Percentiles rank a stretch among this genome's conserved stretches.
phyloP scores from a whole-genome alignment of 2,888 invertebrate genomes.

The Eretmocerus hayati region DNA sequence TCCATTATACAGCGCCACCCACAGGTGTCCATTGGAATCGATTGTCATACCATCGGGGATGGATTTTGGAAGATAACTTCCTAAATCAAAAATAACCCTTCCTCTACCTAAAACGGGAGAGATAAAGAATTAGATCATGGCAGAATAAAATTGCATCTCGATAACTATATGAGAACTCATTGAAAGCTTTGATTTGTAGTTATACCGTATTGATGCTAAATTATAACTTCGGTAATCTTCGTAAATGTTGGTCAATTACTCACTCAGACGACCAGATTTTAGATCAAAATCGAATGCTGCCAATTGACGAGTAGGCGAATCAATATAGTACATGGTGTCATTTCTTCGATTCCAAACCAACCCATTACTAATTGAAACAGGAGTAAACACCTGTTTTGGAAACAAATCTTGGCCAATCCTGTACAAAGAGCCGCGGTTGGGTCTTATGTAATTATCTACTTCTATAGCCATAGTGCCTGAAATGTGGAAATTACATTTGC shows the following conservation, averaged over 20 bases:
- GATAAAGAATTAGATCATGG: neutral
- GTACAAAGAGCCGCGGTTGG: conserved; percentile 56
- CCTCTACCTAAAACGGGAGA: conserved; percentile 51
- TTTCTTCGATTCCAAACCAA: conserved; percentile 67
- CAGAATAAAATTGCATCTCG: neutral
- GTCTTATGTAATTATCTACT: conserved; percentile 45
- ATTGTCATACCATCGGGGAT: conserved; percentile 75
- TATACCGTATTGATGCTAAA: neutral
- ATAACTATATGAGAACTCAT: neutral
- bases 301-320: conserved; percentile 60
- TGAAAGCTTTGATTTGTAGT: neutral
- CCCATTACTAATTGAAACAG: conserved; percentile 70
- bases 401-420: conserved; percentile 44
- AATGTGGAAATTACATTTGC: neutral
- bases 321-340: conserved; percentile 70
- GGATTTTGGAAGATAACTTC: conserved; percentile 49
- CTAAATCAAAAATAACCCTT: conserved; percentile 54
- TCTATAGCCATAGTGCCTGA: conserved; percentile 39
- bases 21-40: conserved; percentile 68
- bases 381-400: conserved; percentile 31
- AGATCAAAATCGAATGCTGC: conserved; percentile 65
- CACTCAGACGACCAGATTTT: conserved; percentile 53
- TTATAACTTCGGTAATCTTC: no score
- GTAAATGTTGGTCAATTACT: no score
- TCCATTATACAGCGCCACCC: conserved; percentile 64